Base-by-base conservation (phyloP, 1,140 invertebrate genomes). In the Drosophila quadrilineata region DNA sequence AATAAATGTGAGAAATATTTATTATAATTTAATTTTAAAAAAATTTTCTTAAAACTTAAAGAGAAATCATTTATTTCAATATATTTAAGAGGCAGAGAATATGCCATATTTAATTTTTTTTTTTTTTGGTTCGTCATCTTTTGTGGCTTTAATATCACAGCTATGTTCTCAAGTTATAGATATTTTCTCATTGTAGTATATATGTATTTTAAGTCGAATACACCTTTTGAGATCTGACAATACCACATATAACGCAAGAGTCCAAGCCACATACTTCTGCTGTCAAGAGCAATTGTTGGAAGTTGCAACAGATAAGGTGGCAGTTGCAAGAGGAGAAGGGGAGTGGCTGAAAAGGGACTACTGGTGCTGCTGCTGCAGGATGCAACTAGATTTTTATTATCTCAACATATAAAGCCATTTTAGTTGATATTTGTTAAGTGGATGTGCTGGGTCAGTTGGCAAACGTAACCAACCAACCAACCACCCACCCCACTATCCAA, bases 371-470 rank as follows among this genome's bases (percentile, higher is more conserved):
- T 33, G 50, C n/a, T 48, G 19, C 17, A 12, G 31, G 56, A 8
- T 46, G 36, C 58, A 49, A 41, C 40, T 45, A 64, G 22, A 53
- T 49, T 79, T 77, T 70, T 79, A 79, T 79, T 79, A 79, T 74
- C 65, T 73, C 65, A 75, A 54, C 75, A 71, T 66, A 79, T 79
- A 79, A 66, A 66, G 50, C 70, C 58, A 70, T 79, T 71, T 79
- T 54, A 62, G 59, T 74, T 74, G 53, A 79, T 79, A 79, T 79
- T 75, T 71, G 71, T 80, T 74, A 71, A 80, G 75, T 74, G 75
- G 59, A 58, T 60, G n/a, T n/a, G 71, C 56, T 22, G 64, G 62
- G 54, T 59, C 62, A 59, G 54, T 49, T 50, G 46, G 38, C 36
- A 59, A 56, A 31, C 63, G 46, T 56, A 53, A 14, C 9, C 33